Conservation (phyloP, 2,888 invertebrate species). For the Pollenia amentaria region DNA sequence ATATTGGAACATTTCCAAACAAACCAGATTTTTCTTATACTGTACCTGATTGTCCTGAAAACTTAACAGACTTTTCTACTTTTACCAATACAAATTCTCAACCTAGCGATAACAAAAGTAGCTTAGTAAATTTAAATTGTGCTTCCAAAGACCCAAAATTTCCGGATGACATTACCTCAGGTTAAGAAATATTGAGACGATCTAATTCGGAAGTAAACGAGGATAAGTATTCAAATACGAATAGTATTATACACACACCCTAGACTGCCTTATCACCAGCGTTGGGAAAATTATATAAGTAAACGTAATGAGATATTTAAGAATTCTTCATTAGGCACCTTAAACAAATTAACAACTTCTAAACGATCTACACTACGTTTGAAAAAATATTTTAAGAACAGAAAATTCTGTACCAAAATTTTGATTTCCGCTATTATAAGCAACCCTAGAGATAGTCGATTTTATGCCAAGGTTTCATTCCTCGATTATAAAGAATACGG, state of each 20-base stretch:
- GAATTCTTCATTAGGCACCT: neutral
- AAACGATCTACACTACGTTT: conserved; percentile 2
- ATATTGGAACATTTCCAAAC: neutral
- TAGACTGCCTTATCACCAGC: conserved; percentile 10
- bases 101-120: too few species aligned
- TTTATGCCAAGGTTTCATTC: conserved; percentile 24
- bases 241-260: neutral
- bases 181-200: neutral
- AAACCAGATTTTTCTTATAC: neutral
- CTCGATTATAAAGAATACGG: conserved; percentile 19
- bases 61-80: neutral
- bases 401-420: conserved; percentile 1
- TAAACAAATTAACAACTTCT: neutral
- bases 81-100: too few species aligned
- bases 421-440: conserved; percentile 15
- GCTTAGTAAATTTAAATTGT: too few species aligned
- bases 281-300: neutral
- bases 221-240: neutral
- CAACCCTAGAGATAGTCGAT: neutral
- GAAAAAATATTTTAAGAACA: conserved; percentile 4
- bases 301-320: conserved; percentile 24
- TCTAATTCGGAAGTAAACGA: neutral
- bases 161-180: too few species aligned
- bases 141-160: neutral
- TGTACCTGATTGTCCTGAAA: neutral